Evolutionary conservation across 2,113 vertebrate species (phyloP).

Genomic region (Isichthys henryi): DNA sequence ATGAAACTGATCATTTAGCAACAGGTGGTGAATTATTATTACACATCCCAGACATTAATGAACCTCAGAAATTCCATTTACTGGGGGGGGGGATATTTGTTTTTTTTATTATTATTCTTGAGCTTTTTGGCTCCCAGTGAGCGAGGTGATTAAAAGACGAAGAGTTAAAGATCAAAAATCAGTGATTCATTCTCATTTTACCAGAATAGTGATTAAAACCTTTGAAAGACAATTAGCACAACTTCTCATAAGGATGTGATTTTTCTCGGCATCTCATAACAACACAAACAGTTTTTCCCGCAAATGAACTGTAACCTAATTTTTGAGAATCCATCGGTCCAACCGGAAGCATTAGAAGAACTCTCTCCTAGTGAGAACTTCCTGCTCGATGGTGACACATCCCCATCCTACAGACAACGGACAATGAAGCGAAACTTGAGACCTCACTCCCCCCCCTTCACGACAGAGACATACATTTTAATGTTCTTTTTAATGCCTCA

Average conservation of each 20-base stretch:
- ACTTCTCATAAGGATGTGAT: neutral
- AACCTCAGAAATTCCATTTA: neutral
- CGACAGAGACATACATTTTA: slow-evolving; percentile 17
- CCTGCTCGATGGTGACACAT: neutral
- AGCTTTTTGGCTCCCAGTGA: neutral
- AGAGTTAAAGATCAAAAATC: neutral
- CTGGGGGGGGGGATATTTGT: neutral
- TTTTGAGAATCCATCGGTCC: neutral
- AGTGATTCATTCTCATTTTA: neutral
- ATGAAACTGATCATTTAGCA: neutral
- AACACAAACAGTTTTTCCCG: neutral
- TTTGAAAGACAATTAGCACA: neutral
- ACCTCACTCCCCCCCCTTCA: neutral
- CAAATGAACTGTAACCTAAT: neutral
- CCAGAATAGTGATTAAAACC: neutral
- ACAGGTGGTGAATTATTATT: neutral
- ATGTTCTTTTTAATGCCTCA: slow-evolving; percentile 12
- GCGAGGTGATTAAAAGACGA: neutral
- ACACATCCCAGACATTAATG: neutral
- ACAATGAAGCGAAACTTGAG: neutral
- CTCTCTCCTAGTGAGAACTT: neutral
- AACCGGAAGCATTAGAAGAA: neutral
- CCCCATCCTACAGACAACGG: neutral
- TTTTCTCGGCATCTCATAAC: neutral
- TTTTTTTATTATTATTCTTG: neutral